Evolutionary conservation across 2,888 invertebrate genomes (phyloP).

Genomic region (Epiperipatus broadwayi): DNA sequence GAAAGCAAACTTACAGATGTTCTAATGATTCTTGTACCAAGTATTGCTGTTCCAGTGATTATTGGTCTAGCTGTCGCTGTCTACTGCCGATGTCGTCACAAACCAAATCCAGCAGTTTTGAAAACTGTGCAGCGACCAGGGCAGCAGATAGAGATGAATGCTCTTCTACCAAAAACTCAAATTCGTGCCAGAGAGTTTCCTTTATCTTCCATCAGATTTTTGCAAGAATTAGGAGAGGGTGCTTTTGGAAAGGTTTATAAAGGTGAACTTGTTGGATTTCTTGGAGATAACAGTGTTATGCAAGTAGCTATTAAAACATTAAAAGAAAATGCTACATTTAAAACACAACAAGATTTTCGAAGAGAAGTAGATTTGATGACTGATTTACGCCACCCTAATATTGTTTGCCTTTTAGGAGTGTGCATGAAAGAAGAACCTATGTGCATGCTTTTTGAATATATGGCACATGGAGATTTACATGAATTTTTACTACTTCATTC

Average conservation of each 20-base stretch:
- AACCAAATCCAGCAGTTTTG: conserved; percentile 12
- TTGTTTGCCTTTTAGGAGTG: conserved; percentile 81
- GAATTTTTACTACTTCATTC: conserved; percentile 82
- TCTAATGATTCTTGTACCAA: conserved; percentile 43
- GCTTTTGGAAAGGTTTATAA: conserved; percentile 95
- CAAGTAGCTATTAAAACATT: conserved; percentile 76
- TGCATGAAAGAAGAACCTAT: conserved; percentile 69
- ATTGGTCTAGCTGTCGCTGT: conserved; percentile 24
- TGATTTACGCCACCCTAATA: conserved; percentile 81
- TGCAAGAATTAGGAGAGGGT: conserved; percentile 83
- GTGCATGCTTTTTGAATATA: conserved; percentile 93
- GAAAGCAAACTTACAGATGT: conserved; percentile 21
- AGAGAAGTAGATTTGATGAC: conserved; percentile 86
- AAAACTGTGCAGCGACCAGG: conserved; percentile 16
- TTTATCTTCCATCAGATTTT: conserved; percentile 39
- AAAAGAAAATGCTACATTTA: conserved; percentile 74
- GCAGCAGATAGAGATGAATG: conserved; percentile 56
- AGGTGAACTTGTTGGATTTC: conserved; percentile 48
- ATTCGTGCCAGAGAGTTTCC: conserved; percentile 63
- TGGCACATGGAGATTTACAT: conserved; percentile 87
- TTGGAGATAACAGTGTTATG: conserved; percentile 20
- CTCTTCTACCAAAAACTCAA: conserved; percentile 38
- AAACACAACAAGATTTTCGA: conserved; percentile 75
- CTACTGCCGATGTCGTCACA: conserved; percentile 25
- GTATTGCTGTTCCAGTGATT: conserved; percentile 27